Percentiles rank a stretch among this genome's conserved stretches.
These are phyloP conservation scores for Deilephila porcellus DNA, from an alignment of 2,888 invertebrate genomes.

Conservation along the genomic window DNA sequence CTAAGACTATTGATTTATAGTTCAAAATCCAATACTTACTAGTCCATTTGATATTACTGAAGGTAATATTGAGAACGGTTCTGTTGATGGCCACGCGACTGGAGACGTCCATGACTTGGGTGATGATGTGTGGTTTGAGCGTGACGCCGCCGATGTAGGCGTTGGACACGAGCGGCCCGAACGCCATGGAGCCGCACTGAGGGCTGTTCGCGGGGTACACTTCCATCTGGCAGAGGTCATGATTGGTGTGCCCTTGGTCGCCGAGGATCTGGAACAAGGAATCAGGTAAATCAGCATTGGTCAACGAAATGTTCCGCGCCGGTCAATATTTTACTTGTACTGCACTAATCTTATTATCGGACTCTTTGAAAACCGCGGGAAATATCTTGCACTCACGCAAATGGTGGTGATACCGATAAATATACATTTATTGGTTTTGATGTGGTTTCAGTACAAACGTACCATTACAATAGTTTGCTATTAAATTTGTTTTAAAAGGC, in stretches of 20 bases:
- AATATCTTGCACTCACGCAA: too few relatives aligned
- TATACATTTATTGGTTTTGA: too few relatives aligned
- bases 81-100: constrained; percentile 52
- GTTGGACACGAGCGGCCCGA: constrained; percentile 67
- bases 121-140: constrained; percentile 68
- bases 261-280: constrained; percentile 60
- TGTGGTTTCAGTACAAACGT: too few relatives aligned
- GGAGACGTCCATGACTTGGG: constrained; percentile 37
- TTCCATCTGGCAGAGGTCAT: constrained; percentile 67
- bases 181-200: constrained; percentile 69
- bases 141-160: constrained; percentile 71
- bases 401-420: too few relatives aligned
- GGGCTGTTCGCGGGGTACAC: constrained; percentile 66
- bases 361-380: too few relatives aligned
- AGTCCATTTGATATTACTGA: constrained; percentile 79
- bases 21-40: constrained; percentile 61
- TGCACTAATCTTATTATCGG: too few relatives aligned
- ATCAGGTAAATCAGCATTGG: too few relatives aligned
- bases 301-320: neutral
- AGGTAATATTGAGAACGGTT: constrained; percentile 76
- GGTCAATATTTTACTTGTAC: neutral
- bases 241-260: constrained; percentile 52
- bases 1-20: neutral
- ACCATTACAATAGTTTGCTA: too few relatives aligned
- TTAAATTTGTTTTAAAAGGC: too few relatives aligned